A percentile compares a stretch with the other conserved stretches of the same genome.
Evolutionary conservation across 1,140 invertebrate genomes (phyloP).

Genomic region (Dufourea novaeangliae): DNA sequence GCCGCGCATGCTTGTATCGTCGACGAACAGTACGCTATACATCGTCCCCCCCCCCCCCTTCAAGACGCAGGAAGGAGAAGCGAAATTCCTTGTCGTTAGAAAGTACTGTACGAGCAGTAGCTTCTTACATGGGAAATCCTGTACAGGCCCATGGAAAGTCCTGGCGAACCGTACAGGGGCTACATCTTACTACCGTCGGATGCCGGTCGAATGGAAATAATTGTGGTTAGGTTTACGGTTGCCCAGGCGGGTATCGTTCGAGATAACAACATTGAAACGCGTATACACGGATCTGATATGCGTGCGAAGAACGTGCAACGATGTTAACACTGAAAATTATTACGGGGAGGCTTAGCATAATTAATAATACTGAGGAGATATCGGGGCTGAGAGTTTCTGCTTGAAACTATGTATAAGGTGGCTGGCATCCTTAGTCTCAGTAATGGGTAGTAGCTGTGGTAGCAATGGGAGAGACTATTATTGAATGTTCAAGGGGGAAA

Average conservation of each 20-base stretch:
- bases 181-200: slow-evolving; percentile 55
- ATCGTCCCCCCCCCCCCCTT: too few relatives aligned
- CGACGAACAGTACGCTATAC: slow-evolving; percentile 37
- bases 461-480: too few relatives aligned
- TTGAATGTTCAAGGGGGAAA: too few relatives aligned
- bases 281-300: slow-evolving; percentile 26
- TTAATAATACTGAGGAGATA: background rate
- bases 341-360: background rate
- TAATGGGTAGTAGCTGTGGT: too few relatives aligned
- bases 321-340: slow-evolving; percentile 16
- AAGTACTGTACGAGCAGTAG: slow-evolving; percentile 29
- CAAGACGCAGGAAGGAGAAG: slow-evolving; percentile 26
- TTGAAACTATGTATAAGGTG: too few relatives aligned
- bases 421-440: too few relatives aligned
- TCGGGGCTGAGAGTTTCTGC: background rate
- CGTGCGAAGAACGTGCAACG: slow-evolving; percentile 10
- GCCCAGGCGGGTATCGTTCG: slow-evolving; percentile 23
- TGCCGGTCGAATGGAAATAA: slow-evolving; percentile 54
- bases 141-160: slow-evolving; percentile 51
- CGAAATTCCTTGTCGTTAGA: slow-evolving; percentile 58
- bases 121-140: slow-evolving; percentile 51
- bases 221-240: slow-evolving; percentile 57
- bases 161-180: slow-evolving; percentile 19
- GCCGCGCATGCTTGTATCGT: slow-evolving; percentile 50
- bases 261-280: slow-evolving; percentile 43